phyloP scores from a whole-genome alignment of 1,140 invertebrate genomes.

The Scaptodrosophila lebanonensis region DNA sequence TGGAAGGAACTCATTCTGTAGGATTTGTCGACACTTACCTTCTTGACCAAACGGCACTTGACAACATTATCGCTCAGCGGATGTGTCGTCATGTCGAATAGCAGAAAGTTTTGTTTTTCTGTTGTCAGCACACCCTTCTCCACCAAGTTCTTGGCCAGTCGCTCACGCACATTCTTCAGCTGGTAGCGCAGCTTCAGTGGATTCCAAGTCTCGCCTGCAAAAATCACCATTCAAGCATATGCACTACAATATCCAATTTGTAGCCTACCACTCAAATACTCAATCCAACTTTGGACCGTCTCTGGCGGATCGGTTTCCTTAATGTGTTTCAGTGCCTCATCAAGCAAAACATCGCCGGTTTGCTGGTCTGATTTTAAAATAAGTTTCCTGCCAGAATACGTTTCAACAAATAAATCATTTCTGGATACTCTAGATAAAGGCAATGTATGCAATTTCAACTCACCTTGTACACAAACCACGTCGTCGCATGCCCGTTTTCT shows the following conservation, averaged over 20 bases:
- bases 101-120: slow-evolving; percentile 99
- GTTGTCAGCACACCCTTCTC: slow-evolving; percentile 99
- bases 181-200: slow-evolving; percentile 98
- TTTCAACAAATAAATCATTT: slow-evolving; percentile 41
- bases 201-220: slow-evolving; percentile 98
- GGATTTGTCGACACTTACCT: slow-evolving; percentile 82
- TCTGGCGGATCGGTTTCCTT: slow-evolving; percentile 98
- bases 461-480: slow-evolving; percentile 92
- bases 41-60: slow-evolving; percentile 98
- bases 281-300: slow-evolving; percentile 99
- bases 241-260: background rate
- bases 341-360: slow-evolving; percentile 97
- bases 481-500: slow-evolving; percentile 96
- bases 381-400: slow-evolving; percentile 78
- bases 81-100: slow-evolving; percentile 99
- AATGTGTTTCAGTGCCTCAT: slow-evolving; percentile 99
- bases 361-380: slow-evolving; percentile 87
- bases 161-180: slow-evolving; percentile 98
- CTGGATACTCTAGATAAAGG: too few relatives aligned
- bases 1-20: too few relatives aligned
- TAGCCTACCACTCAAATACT: slow-evolving; percentile 96
- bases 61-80: slow-evolving; percentile 96
- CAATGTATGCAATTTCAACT: too few relatives aligned
- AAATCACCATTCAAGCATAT: slow-evolving; percentile 30
- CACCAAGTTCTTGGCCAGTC: slow-evolving; percentile 99